Conservation (phyloP, 2,113 vertebrate genomes). For the Gorsachius goisagi region DNA sequence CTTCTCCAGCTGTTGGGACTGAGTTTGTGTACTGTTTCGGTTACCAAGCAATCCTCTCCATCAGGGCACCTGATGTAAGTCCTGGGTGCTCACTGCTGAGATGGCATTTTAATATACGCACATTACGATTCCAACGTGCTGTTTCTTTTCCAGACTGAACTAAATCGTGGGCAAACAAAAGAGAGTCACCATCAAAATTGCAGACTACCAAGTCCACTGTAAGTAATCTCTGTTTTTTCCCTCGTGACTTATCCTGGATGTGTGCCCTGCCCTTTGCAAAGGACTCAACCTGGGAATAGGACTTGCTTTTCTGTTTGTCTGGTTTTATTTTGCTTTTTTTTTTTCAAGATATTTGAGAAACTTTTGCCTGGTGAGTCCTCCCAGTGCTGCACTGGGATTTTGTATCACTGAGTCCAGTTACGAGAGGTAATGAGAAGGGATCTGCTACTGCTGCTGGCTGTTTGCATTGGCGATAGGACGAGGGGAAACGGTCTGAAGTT, state of each 20-base stretch:
- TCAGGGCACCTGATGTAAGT: not conserved
- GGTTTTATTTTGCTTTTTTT: not conserved
- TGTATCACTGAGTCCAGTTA: not conserved
- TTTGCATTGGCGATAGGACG: not conserved
- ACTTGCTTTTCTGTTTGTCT: not conserved
- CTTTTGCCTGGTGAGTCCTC: not conserved
- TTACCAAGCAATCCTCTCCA: slow-evolving; percentile 11
- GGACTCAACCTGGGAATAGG: not conserved
- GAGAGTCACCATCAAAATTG: not conserved
- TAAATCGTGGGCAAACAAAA: not conserved
- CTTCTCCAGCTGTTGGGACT: not conserved
- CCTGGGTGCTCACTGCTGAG: not conserved
- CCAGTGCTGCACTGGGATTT: not conserved
- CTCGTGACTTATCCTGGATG: not conserved
- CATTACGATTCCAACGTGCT: not conserved
- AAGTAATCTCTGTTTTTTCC: not conserved
- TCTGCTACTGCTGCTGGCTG: not conserved
- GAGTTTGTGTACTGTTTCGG: not conserved
- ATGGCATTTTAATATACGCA: not conserved
- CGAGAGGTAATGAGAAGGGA: not conserved
- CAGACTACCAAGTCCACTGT: not conserved
- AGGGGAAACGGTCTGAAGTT: no score
- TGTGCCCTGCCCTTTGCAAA: not conserved
- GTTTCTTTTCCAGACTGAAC: slow-evolving; percentile 10
- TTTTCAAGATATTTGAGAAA: not conserved